Conservation (phyloP, 2,888 invertebrate species). For the Lamellibrachia columna region DNA sequence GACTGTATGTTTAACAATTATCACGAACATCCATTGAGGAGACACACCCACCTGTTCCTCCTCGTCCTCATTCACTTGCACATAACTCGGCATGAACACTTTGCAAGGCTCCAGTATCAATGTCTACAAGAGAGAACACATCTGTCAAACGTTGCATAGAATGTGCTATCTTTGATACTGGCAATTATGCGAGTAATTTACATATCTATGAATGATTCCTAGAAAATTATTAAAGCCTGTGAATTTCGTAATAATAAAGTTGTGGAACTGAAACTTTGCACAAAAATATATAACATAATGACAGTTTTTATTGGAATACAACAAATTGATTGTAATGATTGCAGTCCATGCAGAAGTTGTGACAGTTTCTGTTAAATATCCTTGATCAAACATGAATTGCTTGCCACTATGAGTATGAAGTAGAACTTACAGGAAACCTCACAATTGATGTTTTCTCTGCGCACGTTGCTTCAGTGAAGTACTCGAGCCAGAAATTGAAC, state of each 20-base stretch:
- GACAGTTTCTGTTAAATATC: neutral
- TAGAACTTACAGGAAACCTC: constrained; percentile 82
- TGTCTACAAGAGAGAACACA: constrained; percentile 41
- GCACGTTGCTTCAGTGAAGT: constrained; percentile 93
- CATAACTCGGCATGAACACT: constrained; percentile 90
- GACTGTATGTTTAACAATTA: too few species aligned
- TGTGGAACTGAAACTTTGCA: neutral
- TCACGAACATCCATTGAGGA: neutral
- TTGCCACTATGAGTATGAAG: neutral
- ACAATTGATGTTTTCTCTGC: constrained; percentile 82
- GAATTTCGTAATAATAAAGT: constrained; percentile 35
- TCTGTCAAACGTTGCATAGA: neutral
- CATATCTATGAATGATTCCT: neutral
- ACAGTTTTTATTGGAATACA: neutral
- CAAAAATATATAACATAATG: neutral
- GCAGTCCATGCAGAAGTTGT: neutral
- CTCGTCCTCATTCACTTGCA: constrained; percentile 93
- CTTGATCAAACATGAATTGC: neutral
- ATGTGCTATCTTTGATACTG: neutral
- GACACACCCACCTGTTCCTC: constrained; percentile 76
- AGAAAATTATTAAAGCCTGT: neutral
- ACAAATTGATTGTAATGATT: neutral
- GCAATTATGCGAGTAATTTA: neutral
- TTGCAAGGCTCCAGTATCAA: constrained; percentile 86
- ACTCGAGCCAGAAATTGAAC: constrained; percentile 98